Evolutionary conservation across 2,888 invertebrate species (phyloP).

Genomic region (Eupeodes luniger): DNA sequence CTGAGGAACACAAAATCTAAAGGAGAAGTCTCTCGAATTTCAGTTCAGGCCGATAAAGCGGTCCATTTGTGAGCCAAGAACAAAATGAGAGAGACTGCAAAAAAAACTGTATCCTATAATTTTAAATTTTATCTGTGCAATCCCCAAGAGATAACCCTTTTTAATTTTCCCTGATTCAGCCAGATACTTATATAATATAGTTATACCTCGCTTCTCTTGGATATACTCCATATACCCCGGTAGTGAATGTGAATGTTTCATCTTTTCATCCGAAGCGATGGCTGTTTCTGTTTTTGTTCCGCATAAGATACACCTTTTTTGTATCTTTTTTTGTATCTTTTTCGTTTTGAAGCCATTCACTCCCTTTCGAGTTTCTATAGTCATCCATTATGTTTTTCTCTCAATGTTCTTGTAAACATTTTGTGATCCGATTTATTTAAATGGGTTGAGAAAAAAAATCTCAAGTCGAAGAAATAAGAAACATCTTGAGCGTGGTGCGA

Average conservation of each 20-base stretch:
- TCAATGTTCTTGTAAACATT: conserved; percentile 59
- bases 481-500: conserved; percentile 28
- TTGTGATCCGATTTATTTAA: conserved; percentile 64
- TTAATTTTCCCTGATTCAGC: conserved; percentile 31
- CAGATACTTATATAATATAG: background rate
- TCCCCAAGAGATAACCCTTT: conserved; percentile 71
- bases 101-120: conserved; percentile 53
- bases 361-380: background rate
- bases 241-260: conserved; percentile 39
- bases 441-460: conserved; percentile 19
- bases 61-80: conserved; percentile 17
- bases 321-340: conserved; percentile 16
- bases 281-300: no score
- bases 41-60: conserved; percentile 3
- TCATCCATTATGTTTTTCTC: conserved; percentile 4
- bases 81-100: conserved; percentile 2
- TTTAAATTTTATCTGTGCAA: conserved; percentile 68
- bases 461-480: conserved; percentile 6
- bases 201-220: background rate
- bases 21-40: background rate
- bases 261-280: conserved; percentile 22
- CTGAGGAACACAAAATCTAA: background rate
- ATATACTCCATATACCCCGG: background rate
- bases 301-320: conserved; percentile 9
- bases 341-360: conserved; percentile 14